phyloP scores from a whole-genome alignment of 2,113 vertebrate species.

The Piaya cayana region DNA sequence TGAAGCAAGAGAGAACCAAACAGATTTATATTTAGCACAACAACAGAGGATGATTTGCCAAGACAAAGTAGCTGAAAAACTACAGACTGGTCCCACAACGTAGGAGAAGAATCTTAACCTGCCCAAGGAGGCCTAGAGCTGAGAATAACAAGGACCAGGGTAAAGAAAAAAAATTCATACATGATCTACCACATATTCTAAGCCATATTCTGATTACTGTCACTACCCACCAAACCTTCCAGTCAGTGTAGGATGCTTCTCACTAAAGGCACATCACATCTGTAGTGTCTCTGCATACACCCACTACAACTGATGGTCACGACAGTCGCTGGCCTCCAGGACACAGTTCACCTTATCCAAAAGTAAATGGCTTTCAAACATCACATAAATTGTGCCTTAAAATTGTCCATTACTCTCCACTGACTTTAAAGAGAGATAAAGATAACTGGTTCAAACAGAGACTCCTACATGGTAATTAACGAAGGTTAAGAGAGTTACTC shows the following conservation, averaged over 20 bases:
- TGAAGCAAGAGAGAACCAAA: neutral
- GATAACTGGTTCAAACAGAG: neutral
- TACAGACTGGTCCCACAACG: neutral
- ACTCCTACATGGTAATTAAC: neutral
- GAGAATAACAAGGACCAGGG: neutral
- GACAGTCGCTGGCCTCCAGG: neutral
- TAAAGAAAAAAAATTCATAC: neutral
- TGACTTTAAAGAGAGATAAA: neutral
- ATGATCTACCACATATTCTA: neutral
- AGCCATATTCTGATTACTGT: neutral
- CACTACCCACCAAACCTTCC: neutral
- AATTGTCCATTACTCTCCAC: neutral
- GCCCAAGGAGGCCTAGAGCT: neutral
- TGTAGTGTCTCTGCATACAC: neutral
- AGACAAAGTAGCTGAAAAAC: neutral
- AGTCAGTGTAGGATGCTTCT: rapidly evolving
- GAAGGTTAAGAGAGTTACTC: neutral
- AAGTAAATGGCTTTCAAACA: neutral
- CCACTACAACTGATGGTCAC: neutral
- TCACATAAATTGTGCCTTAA: neutral
- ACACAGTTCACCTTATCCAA: neutral
- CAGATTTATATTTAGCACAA: neutral
- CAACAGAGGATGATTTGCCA: neutral
- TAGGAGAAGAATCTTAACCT: neutral
- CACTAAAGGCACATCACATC: neutral